These are phyloP conservation scores for Leucophenga montana DNA, from an alignment of 2,888 invertebrate species.

Conservation along the genomic window DNA sequence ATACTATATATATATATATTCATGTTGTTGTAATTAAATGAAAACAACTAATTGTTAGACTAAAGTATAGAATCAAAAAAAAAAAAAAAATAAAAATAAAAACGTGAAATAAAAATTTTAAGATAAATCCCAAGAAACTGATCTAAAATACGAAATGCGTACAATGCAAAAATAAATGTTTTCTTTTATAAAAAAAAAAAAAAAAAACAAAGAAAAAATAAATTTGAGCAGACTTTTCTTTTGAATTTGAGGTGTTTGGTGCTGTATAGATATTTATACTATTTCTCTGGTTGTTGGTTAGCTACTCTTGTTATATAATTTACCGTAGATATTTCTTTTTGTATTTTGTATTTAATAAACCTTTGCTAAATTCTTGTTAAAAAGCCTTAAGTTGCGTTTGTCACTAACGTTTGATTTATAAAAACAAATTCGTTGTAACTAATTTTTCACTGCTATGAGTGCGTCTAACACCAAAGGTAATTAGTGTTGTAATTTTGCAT, in stretches of 20 bases:
- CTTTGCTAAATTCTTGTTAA: not conserved
- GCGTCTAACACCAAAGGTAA: slow-evolving; percentile 19
- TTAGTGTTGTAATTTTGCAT: not conserved
- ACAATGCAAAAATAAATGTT: slow-evolving; percentile 22
- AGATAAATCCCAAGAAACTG: not conserved
- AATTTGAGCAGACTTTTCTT: not conserved
- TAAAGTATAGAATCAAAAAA: not conserved
- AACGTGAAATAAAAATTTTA: not conserved
- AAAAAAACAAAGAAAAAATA: slow-evolving; percentile 17
- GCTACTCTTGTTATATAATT: not conserved
- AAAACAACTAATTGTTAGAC: slow-evolving; percentile 23
- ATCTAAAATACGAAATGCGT: not conserved
- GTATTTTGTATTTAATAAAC: slow-evolving; percentile 10
- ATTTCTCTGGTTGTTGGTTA: slow-evolving; percentile 15
- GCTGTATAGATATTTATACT: not conserved
- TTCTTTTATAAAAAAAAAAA: slow-evolving; percentile 26
- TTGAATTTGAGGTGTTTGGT: not conserved
- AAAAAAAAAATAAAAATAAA: not conserved
- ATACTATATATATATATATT: slow-evolving; percentile 26
- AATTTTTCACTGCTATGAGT: slow-evolving; percentile 19
- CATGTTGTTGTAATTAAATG: slow-evolving; percentile 33
- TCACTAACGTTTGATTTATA: slow-evolving; percentile 1
- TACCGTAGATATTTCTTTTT: not conserved
- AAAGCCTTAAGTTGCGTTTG: slow-evolving; percentile 8
- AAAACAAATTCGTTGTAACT: not conserved